Evolutionary conservation across 2,113 vertebrate species (phyloP).

Genomic region (Baryphthengus martii): DNA sequence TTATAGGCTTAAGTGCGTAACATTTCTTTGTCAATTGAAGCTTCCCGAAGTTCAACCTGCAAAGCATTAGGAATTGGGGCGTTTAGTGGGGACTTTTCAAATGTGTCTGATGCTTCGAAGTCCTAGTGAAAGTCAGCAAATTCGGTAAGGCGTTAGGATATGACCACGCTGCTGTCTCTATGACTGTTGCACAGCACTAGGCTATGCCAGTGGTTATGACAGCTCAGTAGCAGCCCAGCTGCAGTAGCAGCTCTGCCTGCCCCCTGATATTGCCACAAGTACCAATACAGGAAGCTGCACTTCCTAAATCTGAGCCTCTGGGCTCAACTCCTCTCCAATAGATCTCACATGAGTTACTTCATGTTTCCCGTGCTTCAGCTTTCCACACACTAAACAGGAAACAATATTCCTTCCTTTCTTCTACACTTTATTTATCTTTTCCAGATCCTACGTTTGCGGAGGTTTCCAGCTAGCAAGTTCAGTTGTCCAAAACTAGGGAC

Average conservation of each 20-base stretch:
- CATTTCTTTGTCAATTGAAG: not conserved
- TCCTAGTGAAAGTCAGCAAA: not conserved
- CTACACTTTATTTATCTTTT: not conserved
- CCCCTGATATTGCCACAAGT: not conserved
- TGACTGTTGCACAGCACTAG: not conserved
- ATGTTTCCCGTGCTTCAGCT: not conserved
- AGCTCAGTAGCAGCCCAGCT: too few species aligned
- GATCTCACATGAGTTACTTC: not conserved
- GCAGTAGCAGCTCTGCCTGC: not conserved
- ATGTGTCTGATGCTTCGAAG: not conserved
- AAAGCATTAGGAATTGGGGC: not conserved
- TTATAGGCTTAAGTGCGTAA: not conserved
- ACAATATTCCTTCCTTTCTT: not conserved
- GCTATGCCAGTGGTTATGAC: not conserved
- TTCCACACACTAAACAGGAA: not conserved
- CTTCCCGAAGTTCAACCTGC: not conserved
- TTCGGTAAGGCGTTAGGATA: not conserved
- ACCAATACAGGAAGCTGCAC: not conserved
- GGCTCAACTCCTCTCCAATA: not conserved
- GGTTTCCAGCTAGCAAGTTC: not conserved
- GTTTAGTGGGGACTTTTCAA: not conserved
- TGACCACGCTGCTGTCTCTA: fast-evolving
- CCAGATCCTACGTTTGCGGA: not conserved
- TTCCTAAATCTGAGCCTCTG: not conserved
- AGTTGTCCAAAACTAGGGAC: not conserved